Evolutionary conservation across 2,797 vertebrate species (phyloP), one percentile per base, ranked within the genome.

Genomic region (Sitta carolinensis): DNA sequence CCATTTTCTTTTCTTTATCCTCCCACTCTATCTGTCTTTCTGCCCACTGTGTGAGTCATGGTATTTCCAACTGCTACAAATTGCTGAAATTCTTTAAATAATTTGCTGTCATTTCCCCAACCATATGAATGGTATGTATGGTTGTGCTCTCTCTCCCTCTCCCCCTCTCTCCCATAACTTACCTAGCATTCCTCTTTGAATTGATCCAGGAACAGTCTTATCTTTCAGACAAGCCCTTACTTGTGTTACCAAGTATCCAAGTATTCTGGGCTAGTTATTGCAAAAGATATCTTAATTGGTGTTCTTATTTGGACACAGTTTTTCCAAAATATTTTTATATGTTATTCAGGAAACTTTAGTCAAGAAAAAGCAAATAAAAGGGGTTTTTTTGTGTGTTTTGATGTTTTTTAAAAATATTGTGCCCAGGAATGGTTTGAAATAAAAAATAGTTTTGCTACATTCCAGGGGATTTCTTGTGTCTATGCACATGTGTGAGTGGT

Each of bases 1-100:
- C 40, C 3, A 4, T 76, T 59, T 45, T 74, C n/a, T 55, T 73
- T 73, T 72, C 36, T 68, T 73, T 62, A 54, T 23, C 27, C 7
- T 13, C 13, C 1, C 18, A 16, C 19, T 62, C 14, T 63, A n/a
- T 63, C 22, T 29, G 9, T 80, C 23, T 57, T 21, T 77, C 16
- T 79, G 90, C 30, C 14, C 16, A 13, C 67, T 68, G 10, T 61
- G 43, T 61, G 36, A 54, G 30, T 89, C 42, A 17, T 50, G 32
- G 18, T 52, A 26, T 85, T 94, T 74, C 52, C 76, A 67, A 16
- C 27, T 70, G 40, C n/a, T 84, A 23, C 58, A 70, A 58, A 77
- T 77, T 45, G 36, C 10, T 90, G 52, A 80, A 89, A 77, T 93
- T 77, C 40, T 83, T 80, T 27, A 83, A 87, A 64, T 58, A 57